Evolutionary conservation across 1,140 invertebrate species (phyloP), one percentile per base, ranked within the genome.

Genomic region (Dinothrombium tinctorium): DNA sequence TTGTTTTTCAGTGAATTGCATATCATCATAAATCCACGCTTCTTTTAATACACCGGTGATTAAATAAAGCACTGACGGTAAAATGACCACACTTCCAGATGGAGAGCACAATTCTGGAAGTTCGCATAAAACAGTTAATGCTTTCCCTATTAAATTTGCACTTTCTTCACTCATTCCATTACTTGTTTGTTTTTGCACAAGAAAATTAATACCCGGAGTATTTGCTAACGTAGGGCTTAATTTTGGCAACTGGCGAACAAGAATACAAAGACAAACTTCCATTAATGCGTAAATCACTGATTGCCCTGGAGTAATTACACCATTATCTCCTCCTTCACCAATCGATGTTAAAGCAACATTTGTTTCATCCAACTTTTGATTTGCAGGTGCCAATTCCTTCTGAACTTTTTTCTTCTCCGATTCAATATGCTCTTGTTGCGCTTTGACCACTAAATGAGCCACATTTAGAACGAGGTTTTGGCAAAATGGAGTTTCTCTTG

Each of bases 201-300:
- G 40, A 17, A 51, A 51, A 17, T 50, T 46, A n/a, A 33, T 52
- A 44, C 47, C 56, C 47, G 29, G 56, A 48, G 43, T 56, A 50
- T 41, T 48, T 37, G 68, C 65, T 46, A 76, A 71, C 46, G 70
- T 63, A 0, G 84, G 82, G 59, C 84, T 87, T 31, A 92, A 61
- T 2, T 71, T 67, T 20, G 87, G 86, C 45, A 89, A 67, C 51
- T 94, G 76, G 21, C 82, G 66, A 2, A 92, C 81, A 33, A 95
- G 59, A 2, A 90, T 62, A 61, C 87, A 95, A 28, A 95, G 62
- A 53, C 81, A 87, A 4, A 94, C 83, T 64, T 96, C 89, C 19
- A 96, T 54, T 7, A 82, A 69, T 7, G 87, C 79, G 63, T 92
- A 94, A 5, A 89, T 80, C 20, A 95, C 62, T 0, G 87, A 94